Evolutionary conservation across 2,113 vertebrate species (phyloP).

Genomic region (Callipepla squamata): DNA sequence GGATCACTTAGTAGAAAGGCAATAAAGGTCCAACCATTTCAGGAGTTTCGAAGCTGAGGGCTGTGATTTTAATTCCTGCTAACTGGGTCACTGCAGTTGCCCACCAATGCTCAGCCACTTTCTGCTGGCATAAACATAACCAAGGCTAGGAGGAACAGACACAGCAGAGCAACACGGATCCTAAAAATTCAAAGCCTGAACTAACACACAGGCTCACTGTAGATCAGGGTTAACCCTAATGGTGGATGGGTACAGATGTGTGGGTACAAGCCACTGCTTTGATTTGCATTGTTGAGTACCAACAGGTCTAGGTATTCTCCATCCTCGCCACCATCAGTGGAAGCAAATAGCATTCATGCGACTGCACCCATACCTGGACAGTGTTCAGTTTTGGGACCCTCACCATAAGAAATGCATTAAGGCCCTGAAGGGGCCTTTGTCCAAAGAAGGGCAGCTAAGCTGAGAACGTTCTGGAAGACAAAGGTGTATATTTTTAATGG

Average conservation of each 20-base stretch:
- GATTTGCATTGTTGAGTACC: background rate
- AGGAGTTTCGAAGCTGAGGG: rapidly evolving
- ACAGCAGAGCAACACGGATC: background rate
- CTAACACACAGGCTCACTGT: background rate
- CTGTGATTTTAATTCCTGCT: background rate
- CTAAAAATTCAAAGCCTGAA: background rate
- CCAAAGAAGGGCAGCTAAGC: too few species aligned
- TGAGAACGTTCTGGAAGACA: too few species aligned
- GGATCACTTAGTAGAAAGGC: background rate
- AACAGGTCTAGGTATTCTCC: background rate
- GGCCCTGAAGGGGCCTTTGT: too few species aligned
- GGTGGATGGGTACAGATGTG: background rate
- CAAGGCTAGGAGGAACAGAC: background rate
- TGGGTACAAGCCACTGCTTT: background rate
- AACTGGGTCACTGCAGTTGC: background rate
- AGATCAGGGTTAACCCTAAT: background rate
- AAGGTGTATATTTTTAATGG: too few species aligned
- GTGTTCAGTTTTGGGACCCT: too few species aligned
- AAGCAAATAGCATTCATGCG: background rate
- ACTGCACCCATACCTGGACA: background rate
- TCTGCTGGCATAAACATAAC: background rate
- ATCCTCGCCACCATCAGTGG: background rate
- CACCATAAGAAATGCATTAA: too few species aligned
- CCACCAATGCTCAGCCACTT: background rate
- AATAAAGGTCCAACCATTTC: background rate